phyloP scores from a whole-genome alignment of 2,113 vertebrate genomes.

The Scomber scombrus region DNA sequence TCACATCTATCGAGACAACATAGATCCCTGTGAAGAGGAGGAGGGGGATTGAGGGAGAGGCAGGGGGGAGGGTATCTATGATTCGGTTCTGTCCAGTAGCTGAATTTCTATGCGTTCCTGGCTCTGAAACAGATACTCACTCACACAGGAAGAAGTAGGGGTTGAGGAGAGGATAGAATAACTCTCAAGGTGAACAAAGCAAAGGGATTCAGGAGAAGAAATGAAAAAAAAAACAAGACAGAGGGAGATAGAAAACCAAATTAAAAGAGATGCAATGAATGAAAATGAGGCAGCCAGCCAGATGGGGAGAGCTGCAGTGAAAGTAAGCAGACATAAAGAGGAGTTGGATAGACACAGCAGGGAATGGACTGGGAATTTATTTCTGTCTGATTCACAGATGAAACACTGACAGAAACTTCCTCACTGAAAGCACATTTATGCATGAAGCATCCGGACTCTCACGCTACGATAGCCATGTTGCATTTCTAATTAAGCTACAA shows the following conservation, averaged over 20 bases:
- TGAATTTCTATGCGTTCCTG: conserved; percentile 53
- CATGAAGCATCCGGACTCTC: conserved; percentile 4
- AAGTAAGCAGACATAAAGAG: conserved; percentile 1
- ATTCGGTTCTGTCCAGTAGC: conserved; percentile 61
- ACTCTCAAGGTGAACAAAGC: conserved; percentile 68
- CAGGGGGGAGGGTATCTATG: conserved; percentile 17
- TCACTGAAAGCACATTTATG: conserved; percentile 10
- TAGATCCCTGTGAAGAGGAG: conserved; percentile 57
- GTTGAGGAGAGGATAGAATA: conserved; percentile 15
- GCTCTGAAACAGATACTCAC: conserved; percentile 69
- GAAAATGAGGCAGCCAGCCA: conserved; percentile 25
- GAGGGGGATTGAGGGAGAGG: conserved; percentile 6
- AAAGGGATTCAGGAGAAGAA: conserved; percentile 29
- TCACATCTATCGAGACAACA: conserved; percentile 60
- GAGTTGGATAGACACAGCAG: conserved; percentile 16
- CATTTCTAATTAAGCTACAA: conserved; percentile 15
- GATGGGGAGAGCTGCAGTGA: conserved; percentile 10
- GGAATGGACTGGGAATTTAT: conserved; percentile 24
- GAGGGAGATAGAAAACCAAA: conserved; percentile 22
- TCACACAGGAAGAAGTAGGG: conserved; percentile 47
- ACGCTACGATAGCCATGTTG: neutral
- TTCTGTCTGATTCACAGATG: conserved; percentile 7
- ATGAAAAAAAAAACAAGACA: conserved; percentile 3
- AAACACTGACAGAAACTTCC: neutral
- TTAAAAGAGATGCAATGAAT: conserved; percentile 29